Conservation (phyloP, 2,797 vertebrate genomes). For the Bradypodion ventrale region DNA sequence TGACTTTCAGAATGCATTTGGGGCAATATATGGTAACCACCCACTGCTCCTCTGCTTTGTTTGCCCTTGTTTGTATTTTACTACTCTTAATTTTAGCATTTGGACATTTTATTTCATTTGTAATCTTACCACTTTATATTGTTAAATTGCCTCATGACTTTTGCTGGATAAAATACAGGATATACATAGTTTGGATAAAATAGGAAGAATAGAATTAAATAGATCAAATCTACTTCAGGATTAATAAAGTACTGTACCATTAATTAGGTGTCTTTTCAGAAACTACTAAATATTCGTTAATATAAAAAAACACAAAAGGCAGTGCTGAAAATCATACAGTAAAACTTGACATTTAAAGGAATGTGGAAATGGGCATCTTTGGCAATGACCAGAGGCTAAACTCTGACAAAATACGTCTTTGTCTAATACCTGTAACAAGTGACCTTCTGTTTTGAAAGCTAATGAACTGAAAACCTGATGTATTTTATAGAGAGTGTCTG, state of each 20-base stretch:
- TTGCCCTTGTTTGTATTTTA: background rate
- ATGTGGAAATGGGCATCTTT: background rate
- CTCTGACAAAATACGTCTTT: background rate
- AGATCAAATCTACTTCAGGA: background rate
- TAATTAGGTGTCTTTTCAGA: background rate
- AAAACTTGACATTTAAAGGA: constrained; percentile 7
- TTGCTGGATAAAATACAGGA: background rate
- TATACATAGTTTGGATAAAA: background rate
- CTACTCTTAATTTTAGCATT: background rate
- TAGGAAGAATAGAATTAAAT: background rate
- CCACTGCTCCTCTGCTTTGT: background rate
- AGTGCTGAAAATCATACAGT: background rate
- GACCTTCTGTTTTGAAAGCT: background rate
- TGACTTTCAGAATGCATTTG: background rate
- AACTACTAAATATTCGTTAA: background rate
- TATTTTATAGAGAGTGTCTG: no score
- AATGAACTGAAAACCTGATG: background rate
- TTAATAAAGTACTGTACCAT: background rate
- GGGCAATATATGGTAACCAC: background rate
- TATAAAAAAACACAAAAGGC: background rate
- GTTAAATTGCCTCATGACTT: background rate
- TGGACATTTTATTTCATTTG: background rate
- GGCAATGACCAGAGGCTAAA: background rate
- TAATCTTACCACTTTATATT: background rate
- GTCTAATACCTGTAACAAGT: background rate